Conservation (phyloP, 2,797 vertebrate genomes). For the Anas bahamensis region DNA sequence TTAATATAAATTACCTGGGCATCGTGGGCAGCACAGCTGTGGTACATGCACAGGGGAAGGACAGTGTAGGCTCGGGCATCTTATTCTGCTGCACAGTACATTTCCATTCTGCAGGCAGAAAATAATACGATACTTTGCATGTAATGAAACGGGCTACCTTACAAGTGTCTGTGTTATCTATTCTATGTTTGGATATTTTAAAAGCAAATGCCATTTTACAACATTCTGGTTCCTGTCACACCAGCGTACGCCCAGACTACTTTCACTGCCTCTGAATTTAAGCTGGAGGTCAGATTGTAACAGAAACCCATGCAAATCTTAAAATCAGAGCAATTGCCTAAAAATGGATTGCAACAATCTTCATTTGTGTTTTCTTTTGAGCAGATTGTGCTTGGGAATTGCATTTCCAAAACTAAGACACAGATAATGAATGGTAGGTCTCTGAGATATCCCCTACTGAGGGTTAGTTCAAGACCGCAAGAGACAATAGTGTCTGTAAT, state of each 20-base stretch:
- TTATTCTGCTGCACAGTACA: slow-evolving; percentile 83
- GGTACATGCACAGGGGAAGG: slow-evolving; percentile 79
- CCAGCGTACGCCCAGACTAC: not conserved
- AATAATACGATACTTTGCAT: not conserved
- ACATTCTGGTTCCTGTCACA: not conserved
- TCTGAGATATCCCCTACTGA: slow-evolving; percentile 19
- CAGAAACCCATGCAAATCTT: not conserved
- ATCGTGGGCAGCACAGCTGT: slow-evolving; percentile 84
- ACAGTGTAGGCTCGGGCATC: slow-evolving; percentile 82
- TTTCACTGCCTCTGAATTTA: not conserved
- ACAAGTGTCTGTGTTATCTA: not conserved
- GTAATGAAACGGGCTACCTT: not conserved
- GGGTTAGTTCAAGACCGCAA: slow-evolving; percentile 27
- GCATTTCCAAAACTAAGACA: slow-evolving; percentile 20
- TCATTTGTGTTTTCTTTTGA: not conserved
- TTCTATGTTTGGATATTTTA: not conserved
- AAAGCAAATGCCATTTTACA: not conserved
- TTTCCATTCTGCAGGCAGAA: slow-evolving; percentile 80
- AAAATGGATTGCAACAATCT: not conserved
- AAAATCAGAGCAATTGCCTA: not conserved
- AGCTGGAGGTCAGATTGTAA: not conserved
- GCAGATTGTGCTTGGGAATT: slow-evolving; percentile 1
- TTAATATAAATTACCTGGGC: slow-evolving; percentile 79
- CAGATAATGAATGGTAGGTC: slow-evolving; percentile 39
- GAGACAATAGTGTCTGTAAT: slow-evolving; percentile 48